Base-by-base conservation (phyloP, 2,888 invertebrate genomes). In the Doris montereyensis region DNA sequence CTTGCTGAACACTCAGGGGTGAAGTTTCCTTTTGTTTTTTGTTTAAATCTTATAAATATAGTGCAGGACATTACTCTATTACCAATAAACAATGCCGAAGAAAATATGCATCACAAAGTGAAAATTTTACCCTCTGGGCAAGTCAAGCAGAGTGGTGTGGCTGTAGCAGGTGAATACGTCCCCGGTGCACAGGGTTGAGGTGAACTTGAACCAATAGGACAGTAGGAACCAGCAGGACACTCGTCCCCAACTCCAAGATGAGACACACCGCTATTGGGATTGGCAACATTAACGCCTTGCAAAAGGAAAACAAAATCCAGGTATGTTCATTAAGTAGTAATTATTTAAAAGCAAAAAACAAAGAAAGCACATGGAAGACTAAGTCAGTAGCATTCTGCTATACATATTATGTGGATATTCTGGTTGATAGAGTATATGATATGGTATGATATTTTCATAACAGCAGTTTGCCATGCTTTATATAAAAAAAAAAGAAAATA, bases 181-280 rank as follows among this genome's bases (percentile, higher is more conserved):
- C 89, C 88, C 10, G 87, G 84, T 4, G 70, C 41, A 82, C 89
- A 87, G 3, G 85, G 84, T 26, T 80, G 71, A 13, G 86, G 87
- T 73, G 82, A 86, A 57, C 86, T 82, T 13, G 88, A 87, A 76
- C 85, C 85, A n/a, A 72, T 73, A 21, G 88, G 88, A 83, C 89
- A 87, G 71, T 88, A 85, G 17, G 77, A 84, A 0, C 90, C 90
- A 28, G 88, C 84, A n/a, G 88, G 86, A 82, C 90, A 90, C 17
- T 79, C 76, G 34, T 86, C 89, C 21, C 90, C 90, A 3, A 81
- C 83, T 10, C 90, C 90, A 5, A 87, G 87, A 81, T 85, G 84
- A 0, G 82, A 41, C 0, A 86, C 85, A 24, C 85, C 84, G 41
- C 78, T 58, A 58, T 84, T 76, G 5, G 89, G 90, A 8, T 84